A percentile compares a stretch with the other conserved stretches of the same genome.
Evolutionary conservation across 2,113 vertebrate species (phyloP).

Genomic region (Rhea pennata): DNA sequence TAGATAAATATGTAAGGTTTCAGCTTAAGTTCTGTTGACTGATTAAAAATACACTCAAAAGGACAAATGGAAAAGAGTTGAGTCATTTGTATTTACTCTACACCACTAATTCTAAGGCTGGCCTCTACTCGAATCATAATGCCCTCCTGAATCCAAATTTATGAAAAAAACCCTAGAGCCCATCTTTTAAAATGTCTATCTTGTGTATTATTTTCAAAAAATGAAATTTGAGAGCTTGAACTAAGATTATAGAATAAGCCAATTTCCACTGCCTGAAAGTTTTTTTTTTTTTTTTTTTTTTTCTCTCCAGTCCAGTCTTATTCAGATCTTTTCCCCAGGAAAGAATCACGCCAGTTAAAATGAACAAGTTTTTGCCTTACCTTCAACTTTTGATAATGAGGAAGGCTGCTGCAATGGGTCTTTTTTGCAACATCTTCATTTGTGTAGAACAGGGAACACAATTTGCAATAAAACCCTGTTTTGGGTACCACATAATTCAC

Average conservation of each 20-base stretch:
- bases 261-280: slow-evolving; percentile 53
- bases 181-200: neutral
- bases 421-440: slow-evolving; percentile 95
- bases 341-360: slow-evolving; percentile 70
- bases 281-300: neutral
- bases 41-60: neutral
- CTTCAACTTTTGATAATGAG: slow-evolving; percentile 97
- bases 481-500: slow-evolving; percentile 94
- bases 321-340: slow-evolving; percentile 55
- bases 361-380: slow-evolving; percentile 81
- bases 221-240: neutral
- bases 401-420: slow-evolving; percentile 93
- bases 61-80: neutral
- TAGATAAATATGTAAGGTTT: neutral
- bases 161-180: neutral
- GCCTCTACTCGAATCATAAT: neutral
- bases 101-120: neutral
- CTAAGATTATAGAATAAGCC: neutral
- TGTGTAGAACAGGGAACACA: slow-evolving; percentile 98
- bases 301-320: neutral
- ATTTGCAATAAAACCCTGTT: slow-evolving; percentile 96
- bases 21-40: neutral
- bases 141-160: neutral
- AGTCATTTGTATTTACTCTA: neutral
- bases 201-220: neutral